Percentiles rank a stretch among this genome's conserved stretches.
Evolutionary conservation across 2,113 vertebrate species (phyloP).

Genomic region (Plectropomus leopardus): DNA sequence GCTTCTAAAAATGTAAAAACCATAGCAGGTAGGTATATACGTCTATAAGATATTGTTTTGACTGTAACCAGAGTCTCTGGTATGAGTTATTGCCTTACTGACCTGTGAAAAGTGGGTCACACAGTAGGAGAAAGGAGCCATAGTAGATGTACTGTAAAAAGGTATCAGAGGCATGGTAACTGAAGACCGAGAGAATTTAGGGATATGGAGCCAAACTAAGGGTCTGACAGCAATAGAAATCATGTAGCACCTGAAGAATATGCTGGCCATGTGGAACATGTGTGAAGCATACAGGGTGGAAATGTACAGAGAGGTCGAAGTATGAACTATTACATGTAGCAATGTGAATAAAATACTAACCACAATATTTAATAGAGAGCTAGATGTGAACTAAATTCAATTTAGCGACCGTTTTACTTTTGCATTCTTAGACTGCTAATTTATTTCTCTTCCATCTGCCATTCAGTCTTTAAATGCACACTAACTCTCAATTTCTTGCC

Average conservation of each 20-base stretch:
- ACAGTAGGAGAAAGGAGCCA: conserved; percentile 21
- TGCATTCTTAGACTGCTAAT: no score
- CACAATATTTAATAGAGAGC: conserved; percentile 1
- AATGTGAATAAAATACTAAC: conserved; percentile 7
- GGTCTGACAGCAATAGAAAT: conserved; percentile 21
- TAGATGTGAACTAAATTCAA: not conserved
- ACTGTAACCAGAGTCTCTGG: conserved; percentile 47
- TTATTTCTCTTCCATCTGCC: no score
- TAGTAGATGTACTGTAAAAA: not conserved
- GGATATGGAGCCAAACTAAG: conserved; percentile 21
- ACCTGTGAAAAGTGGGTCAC: conserved; percentile 32
- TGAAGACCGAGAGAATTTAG: conserved; percentile 6
- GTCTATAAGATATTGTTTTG: conserved; percentile 32
- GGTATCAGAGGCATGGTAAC: not conserved
- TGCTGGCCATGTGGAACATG: conserved; percentile 18
- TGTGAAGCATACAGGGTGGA: not conserved
- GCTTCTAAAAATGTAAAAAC: conserved; percentile 45
- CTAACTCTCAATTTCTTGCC: no score
- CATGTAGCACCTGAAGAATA: conserved; percentile 26
- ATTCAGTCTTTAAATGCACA: no score
- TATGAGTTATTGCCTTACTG: conserved; percentile 44
- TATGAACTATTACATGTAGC: not conserved
- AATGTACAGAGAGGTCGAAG: conserved; percentile 5
- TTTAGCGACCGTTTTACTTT: no score
- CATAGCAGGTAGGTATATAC: conserved; percentile 44